Evolutionary conservation across 2,113 vertebrate species (phyloP).

Genomic region (Odontesthes bonariensis): DNA sequence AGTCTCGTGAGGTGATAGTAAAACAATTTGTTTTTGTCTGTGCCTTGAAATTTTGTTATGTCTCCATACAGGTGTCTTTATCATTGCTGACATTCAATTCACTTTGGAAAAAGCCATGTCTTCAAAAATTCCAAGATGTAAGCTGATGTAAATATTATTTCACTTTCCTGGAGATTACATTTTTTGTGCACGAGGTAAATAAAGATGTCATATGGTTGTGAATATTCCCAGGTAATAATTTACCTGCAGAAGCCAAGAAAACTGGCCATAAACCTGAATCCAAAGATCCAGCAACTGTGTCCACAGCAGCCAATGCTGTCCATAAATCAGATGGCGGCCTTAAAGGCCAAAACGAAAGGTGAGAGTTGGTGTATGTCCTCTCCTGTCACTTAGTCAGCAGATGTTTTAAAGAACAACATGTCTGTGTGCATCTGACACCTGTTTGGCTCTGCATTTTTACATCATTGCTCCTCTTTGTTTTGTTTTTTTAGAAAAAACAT

Average conservation of each 20-base stretch:
- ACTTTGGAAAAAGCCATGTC: conserved; percentile 40
- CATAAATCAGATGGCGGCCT: conserved; percentile 48
- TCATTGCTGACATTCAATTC: neutral
- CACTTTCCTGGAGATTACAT: neutral
- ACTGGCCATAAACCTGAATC: conserved; percentile 24
- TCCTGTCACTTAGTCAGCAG: neutral
- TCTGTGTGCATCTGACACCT: neutral
- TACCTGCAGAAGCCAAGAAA: conserved; percentile 62
- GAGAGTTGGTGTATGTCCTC: neutral
- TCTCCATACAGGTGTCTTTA: conserved; percentile 17
- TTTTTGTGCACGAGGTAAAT: neutral
- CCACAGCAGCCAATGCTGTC: conserved; percentile 7
- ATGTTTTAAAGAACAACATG: neutral
- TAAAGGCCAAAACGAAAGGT: conserved; percentile 71
- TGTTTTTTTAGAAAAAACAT: conserved; percentile 75
- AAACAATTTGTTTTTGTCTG: too few species aligned
- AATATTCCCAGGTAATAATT: conserved; percentile 21
- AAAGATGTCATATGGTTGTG: neutral
- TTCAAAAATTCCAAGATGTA: conserved; percentile 72
- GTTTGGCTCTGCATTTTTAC: neutral
- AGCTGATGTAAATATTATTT: neutral
- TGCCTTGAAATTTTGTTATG: neutral
- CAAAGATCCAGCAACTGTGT: conserved; percentile 53
- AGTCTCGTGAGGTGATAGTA: too few species aligned
- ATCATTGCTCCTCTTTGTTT: conserved; percentile 14